phyloP scores from a whole-genome alignment of 2,113 vertebrate species.

The Spilogale gracilis region DNA sequence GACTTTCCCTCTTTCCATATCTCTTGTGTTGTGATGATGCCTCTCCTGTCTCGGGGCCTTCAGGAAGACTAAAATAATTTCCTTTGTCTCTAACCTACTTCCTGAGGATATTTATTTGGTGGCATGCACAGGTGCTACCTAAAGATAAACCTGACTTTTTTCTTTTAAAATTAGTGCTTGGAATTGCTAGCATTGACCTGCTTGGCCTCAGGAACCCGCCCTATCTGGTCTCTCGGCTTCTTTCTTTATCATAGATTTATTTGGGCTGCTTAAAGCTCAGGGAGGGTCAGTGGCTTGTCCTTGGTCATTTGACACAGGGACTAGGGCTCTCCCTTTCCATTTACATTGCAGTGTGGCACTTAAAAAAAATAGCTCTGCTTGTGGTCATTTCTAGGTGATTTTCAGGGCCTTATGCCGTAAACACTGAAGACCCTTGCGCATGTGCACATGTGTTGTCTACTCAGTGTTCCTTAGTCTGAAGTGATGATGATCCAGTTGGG shows the following conservation, averaged over 20 bases:
- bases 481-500: not conserved
- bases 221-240: not conserved
- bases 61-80: constrained; percentile 64
- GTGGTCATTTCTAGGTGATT: not conserved
- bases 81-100: constrained; percentile 79
- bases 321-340: not conserved
- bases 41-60: constrained; percentile 69
- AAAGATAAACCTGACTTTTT: constrained; percentile 77
- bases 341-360: not conserved
- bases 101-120: constrained; percentile 74
- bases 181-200: constrained; percentile 8
- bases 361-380: not conserved
- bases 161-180: constrained; percentile 40
- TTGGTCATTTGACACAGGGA: not conserved
- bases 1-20: constrained; percentile 60
- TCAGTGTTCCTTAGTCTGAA: not conserved
- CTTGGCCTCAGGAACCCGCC: not conserved
- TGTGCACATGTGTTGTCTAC: not conserved
- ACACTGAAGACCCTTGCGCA: not conserved
- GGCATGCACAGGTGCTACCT: constrained; percentile 74
- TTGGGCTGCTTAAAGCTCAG: not conserved
- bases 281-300: not conserved
- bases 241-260: not conserved
- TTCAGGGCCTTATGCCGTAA: not conserved
- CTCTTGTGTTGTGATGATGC: constrained; percentile 29